Evolutionary conservation across 2,888 invertebrate genomes (phyloP).

Genomic region (Lochmaea crataegi): DNA sequence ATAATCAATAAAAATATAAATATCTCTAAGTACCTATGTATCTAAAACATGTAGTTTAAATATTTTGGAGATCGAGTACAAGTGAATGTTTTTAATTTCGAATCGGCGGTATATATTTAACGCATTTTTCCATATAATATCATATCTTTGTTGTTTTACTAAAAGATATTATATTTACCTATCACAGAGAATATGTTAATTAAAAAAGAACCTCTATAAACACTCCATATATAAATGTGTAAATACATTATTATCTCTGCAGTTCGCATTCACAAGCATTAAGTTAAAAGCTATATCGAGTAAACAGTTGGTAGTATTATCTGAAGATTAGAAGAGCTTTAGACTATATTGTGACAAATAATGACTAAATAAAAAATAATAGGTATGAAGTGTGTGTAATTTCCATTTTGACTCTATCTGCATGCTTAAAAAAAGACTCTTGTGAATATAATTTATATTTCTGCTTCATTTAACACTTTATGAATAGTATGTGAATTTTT

Average conservation of each 20-base stretch:
- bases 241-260: background rate
- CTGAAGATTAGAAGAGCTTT: background rate
- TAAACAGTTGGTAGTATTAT: slow-evolving; percentile 1
- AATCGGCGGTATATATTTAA: background rate
- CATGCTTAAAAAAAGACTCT: too few species aligned
- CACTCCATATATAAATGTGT: background rate
- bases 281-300: background rate
- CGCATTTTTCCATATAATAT: background rate
- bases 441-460: too few species aligned
- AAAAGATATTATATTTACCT: background rate
- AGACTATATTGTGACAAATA: background rate
- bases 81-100: background rate
- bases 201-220: background rate
- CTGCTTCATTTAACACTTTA: too few species aligned
- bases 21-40: too few species aligned
- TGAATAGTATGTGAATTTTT: too few species aligned
- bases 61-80: too few species aligned
- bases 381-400: background rate
- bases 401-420: too few species aligned
- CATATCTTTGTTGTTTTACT: background rate
- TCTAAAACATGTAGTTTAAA: too few species aligned
- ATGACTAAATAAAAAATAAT: background rate
- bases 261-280: background rate
- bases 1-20: too few species aligned
- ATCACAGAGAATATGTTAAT: background rate